Conservation (phyloP, 1,140 invertebrate genomes). For the Gryllus bimaculatus region DNA sequence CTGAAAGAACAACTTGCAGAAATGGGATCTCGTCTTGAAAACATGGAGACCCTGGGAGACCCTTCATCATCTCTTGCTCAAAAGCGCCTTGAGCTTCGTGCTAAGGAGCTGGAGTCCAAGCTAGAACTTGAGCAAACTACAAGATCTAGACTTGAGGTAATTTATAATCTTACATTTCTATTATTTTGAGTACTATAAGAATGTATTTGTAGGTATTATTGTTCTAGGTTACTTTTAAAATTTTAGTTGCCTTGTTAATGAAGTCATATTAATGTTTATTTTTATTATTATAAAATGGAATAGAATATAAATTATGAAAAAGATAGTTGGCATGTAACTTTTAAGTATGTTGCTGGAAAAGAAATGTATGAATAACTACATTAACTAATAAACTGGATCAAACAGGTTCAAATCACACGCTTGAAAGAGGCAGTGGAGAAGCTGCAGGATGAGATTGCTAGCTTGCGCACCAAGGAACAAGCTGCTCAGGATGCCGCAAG, state of each 20-base stretch:
- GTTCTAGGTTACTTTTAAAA: too few relatives aligned
- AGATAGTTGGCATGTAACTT: too few relatives aligned
- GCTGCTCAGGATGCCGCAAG: slow-evolving; percentile 64
- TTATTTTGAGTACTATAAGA: too few relatives aligned
- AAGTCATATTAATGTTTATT: too few relatives aligned
- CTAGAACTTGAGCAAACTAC: slow-evolving; percentile 82
- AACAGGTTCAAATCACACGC: slow-evolving; percentile 59
- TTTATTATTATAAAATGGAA: too few relatives aligned
- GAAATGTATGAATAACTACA: neutral
- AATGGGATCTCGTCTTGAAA: slow-evolving; percentile 62
- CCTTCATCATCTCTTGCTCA: slow-evolving; percentile 62
- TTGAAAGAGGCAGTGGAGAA: slow-evolving; percentile 78
- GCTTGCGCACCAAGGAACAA: slow-evolving; percentile 59
- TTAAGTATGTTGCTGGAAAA: too few relatives aligned
- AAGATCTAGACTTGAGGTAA: slow-evolving; percentile 66
- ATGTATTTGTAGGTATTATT: too few relatives aligned
- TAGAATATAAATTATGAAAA: too few relatives aligned
- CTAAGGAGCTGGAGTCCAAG: slow-evolving; percentile 80
- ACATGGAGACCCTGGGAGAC: slow-evolving; percentile 67
- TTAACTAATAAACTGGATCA: neutral
- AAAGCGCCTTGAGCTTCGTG: slow-evolving; percentile 58
- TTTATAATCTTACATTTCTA: slow-evolving; percentile 9
- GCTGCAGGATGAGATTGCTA: slow-evolving; percentile 60
- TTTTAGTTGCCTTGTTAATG: too few relatives aligned
- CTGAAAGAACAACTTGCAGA: slow-evolving; percentile 69